These are phyloP conservation scores for Battus philenor DNA, from an alignment of 1,140 invertebrate genomes.

Conservation along the genomic window DNA sequence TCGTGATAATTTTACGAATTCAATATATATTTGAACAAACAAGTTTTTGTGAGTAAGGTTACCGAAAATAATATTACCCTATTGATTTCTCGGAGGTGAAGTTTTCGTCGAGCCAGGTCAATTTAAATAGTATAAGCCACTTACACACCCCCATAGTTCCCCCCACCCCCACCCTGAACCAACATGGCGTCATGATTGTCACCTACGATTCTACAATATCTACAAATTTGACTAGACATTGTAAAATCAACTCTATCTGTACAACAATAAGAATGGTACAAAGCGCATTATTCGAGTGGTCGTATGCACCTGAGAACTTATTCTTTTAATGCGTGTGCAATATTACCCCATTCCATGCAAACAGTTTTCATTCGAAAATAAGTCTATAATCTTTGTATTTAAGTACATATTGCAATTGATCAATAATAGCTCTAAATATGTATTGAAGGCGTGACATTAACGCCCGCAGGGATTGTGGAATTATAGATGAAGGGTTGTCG, in stretches of 20 bases:
- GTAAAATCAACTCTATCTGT: conserved; percentile 27
- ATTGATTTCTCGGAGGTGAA: conserved; percentile 50
- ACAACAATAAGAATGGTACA: conserved; percentile 22
- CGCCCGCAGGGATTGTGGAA: conserved; percentile 60
- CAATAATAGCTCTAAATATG: conserved; percentile 48
- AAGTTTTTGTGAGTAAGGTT: too few relatives aligned
- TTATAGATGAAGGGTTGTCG: conserved; percentile 66
- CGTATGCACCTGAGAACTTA: conserved; percentile 55
- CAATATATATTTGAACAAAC: too few relatives aligned
- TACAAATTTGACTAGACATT: conserved; percentile 20
- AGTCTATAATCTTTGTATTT: conserved; percentile 21
- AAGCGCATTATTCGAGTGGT: conserved; percentile 14
- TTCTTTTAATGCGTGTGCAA: conserved; percentile 57
- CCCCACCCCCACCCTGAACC: conserved; percentile 51
- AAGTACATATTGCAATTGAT: too few relatives aligned
- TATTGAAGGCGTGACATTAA: conserved; percentile 68
- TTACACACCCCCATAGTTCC: conserved; percentile 52
- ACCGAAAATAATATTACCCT: too few relatives aligned
- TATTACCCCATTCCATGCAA: conserved; percentile 45
- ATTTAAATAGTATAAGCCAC: conserved; percentile 64
- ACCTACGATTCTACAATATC: conserved; percentile 51
- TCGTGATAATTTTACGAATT: too few relatives aligned
- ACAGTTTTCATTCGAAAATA: conserved; percentile 18
- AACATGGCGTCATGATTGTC: conserved; percentile 71
- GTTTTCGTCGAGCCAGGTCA: conserved; percentile 54